Conservation (phyloP, 2,797 vertebrate genomes). For the Tachyglossus aculeatus region DNA sequence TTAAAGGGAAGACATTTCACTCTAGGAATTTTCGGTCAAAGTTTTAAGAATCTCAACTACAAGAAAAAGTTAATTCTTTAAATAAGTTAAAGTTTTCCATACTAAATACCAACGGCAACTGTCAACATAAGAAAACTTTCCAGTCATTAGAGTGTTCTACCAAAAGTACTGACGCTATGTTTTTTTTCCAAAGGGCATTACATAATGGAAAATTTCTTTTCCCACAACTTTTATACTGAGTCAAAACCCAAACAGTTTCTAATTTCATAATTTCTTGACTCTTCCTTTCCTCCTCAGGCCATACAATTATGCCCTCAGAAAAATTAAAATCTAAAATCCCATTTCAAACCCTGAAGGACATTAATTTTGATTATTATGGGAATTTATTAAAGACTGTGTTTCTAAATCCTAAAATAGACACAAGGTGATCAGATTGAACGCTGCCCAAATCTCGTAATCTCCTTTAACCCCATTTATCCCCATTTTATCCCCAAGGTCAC, state of each 20-base stretch:
- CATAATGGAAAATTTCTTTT: conserved; percentile 48
- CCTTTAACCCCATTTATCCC: no score
- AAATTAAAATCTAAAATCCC: background rate
- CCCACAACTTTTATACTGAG: conserved; percentile 17
- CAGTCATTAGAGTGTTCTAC: conserved; percentile 30
- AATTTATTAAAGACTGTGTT: no score
- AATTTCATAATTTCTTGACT: background rate
- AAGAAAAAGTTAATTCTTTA: no score
- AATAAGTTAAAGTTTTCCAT: conserved; percentile 30
- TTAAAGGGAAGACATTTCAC: background rate
- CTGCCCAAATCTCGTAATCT: no score
- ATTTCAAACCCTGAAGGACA: rapidly evolving
- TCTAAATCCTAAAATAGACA: no score
- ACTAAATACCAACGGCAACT: conserved; percentile 53
- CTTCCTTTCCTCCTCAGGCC: rapidly evolving
- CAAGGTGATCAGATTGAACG: no score
- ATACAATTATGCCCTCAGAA: background rate
- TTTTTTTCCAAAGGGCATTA: conserved; percentile 62
- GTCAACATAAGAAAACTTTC: conserved; percentile 38
- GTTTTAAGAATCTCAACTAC: background rate
- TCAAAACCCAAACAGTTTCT: background rate
- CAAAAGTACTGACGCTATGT: conserved; percentile 44
- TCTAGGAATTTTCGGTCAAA: background rate
- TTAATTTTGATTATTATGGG: no score
- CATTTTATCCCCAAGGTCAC: no score